Conservation (phyloP, 2,113 vertebrate species). For the Nothoprocta perdicaria region DNA sequence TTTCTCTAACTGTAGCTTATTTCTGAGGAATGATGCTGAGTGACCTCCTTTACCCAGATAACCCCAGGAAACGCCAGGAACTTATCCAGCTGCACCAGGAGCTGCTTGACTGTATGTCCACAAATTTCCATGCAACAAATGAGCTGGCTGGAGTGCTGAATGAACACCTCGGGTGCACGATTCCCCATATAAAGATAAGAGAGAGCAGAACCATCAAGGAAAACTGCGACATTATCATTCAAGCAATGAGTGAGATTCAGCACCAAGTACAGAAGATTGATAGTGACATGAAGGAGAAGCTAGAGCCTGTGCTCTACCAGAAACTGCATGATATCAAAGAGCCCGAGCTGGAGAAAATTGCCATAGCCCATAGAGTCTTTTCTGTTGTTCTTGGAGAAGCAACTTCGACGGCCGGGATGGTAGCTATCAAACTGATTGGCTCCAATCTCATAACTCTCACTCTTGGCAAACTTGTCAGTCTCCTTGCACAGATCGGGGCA, state of each 20-base stretch:
- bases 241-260: constrained; percentile 75
- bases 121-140: constrained; percentile 75
- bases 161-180: constrained; percentile 69
- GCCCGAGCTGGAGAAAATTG: constrained; percentile 78
- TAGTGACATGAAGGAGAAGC: constrained; percentile 74
- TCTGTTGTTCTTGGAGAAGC: constrained; percentile 77
- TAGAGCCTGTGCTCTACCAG: constrained; percentile 79
- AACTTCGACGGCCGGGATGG: constrained; percentile 73
- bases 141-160: constrained; percentile 75
- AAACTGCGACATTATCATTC: constrained; percentile 80
- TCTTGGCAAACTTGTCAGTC: constrained; percentile 69
- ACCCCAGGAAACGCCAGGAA: constrained; percentile 77
- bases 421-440: constrained; percentile 76
- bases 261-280: constrained; percentile 77
- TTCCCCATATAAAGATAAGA: constrained; percentile 71
- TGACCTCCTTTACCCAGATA: constrained; percentile 79
- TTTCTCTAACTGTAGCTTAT: constrained; percentile 40
- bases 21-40: constrained; percentile 75
- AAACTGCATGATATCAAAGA: constrained; percentile 80
- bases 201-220: constrained; percentile 76
- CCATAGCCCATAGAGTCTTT: constrained; percentile 77
- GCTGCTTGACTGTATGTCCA: constrained; percentile 72
- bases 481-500: constrained; percentile 73
- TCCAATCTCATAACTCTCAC: constrained; percentile 69
- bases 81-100: constrained; percentile 75